Evolutionary conservation across 2,888 invertebrate species (phyloP).

Genomic region (Incurvaria masculella): DNA sequence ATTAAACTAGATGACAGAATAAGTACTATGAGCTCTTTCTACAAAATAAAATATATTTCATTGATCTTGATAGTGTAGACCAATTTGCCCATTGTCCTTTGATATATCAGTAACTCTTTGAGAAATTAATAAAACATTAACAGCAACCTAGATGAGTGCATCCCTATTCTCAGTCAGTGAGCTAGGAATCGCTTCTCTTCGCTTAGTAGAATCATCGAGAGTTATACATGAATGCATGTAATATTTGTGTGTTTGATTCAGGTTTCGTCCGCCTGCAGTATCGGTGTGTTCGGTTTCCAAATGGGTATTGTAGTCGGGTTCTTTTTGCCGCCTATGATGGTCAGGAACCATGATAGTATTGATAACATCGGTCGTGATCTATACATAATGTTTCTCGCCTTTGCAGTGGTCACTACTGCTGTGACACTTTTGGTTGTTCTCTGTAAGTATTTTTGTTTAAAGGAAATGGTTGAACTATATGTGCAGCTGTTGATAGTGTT

Average conservation of each 20-base stretch:
- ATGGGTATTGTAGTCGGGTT: constrained; percentile 70
- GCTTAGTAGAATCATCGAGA: constrained; percentile 1
- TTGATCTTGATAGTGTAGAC: no score
- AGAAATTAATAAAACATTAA: no score
- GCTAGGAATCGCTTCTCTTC: no score
- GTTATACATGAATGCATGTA: background rate
- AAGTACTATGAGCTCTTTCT: no score
- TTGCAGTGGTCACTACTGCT: constrained; percentile 43
- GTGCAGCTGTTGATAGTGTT: no score
- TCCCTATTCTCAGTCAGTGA: background rate
- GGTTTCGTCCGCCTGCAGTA: constrained; percentile 63
- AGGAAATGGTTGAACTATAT: no score
- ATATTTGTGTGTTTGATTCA: constrained; percentile 8
- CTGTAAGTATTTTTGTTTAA: constrained; percentile 30
- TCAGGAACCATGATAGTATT: constrained; percentile 36
- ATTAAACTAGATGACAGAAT: no score
- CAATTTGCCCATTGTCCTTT: no score
- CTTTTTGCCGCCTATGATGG: constrained; percentile 60
- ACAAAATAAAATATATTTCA: no score
- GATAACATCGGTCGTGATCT: constrained; percentile 40
- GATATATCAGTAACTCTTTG: no score
- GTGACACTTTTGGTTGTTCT: constrained; percentile 55
- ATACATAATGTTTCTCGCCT: constrained; percentile 22
- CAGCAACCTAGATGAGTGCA: no score
- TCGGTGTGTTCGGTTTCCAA: constrained; percentile 73